Evolutionary conservation across 2,113 vertebrate genomes (phyloP), one percentile per base, ranked within the genome.

Genomic region (Sceloporus tristichus): DNA sequence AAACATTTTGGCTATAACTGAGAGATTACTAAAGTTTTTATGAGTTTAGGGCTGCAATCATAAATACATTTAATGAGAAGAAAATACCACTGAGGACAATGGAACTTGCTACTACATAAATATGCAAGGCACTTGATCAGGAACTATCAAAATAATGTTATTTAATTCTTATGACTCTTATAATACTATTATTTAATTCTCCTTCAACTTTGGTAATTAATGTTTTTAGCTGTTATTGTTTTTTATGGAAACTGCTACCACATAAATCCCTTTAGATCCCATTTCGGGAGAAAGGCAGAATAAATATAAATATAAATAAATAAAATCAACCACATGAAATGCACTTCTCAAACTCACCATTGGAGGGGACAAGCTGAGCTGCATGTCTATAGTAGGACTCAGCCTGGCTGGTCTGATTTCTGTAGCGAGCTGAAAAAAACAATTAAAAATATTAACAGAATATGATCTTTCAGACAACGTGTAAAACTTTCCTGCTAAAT

Each of bases 331-430:
- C 74, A 59, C 29, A 54, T 8, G 71, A 86, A 65, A 77, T 8
- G 40, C 65, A 87, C 21, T 48, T 78, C 85, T 73, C 38, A 88
- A 75, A 97, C 98, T 98, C 94, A 99, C 99, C 99, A 92, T 99
- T 99, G 29, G 99, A 99, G 25, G 99, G 99, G 93, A 99, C 99
- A 94, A 99, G 98, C 95, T 99, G 99, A 96, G 99, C 99, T 75
- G 99, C 99, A 27, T 99, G 99, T 94, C 99, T 97, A 87, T 99
- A 99, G 94, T 99, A 99, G 54, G 99, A 99, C 96, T 99, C 99
- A 48, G 99, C 99, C 97, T 99, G 99, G 97, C 99, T 99, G 95
- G 98, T 99, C 97, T 99, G 99, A 97, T 99, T 99, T 91, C 99
- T 98, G 92, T 99, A 99, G 77, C 99, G 99, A 89, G 99, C 99